Percentiles rank a stretch among this genome's conserved stretches.
Evolutionary conservation across 2,113 vertebrate species (phyloP).

Genomic region (Coracopsis vasa): DNA sequence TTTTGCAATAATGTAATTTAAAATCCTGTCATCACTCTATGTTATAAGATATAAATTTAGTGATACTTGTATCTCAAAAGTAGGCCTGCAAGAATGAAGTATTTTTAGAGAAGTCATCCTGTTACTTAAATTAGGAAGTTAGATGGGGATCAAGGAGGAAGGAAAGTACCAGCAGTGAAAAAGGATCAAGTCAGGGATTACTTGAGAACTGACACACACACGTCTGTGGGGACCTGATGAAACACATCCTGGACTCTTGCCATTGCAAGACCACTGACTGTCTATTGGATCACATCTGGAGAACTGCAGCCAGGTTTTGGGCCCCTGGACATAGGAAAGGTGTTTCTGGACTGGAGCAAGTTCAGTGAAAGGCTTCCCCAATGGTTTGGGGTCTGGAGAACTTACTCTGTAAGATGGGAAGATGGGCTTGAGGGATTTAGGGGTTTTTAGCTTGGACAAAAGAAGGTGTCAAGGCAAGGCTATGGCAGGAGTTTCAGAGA

Average conservation of each 20-base stretch:
- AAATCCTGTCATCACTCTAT: background rate
- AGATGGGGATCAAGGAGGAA: background rate
- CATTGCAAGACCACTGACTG: background rate
- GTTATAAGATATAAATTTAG: background rate
- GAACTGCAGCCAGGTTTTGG: background rate
- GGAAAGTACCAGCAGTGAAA: background rate
- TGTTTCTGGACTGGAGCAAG: background rate
- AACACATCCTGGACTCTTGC: background rate
- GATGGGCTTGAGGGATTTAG: background rate
- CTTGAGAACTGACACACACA: background rate
- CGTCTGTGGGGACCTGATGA: background rate
- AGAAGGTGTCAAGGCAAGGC: background rate
- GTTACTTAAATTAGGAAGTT: background rate
- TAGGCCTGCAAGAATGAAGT: background rate
- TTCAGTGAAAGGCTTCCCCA: accelerated
- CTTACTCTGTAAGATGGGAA: background rate
- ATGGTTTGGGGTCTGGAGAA: background rate
- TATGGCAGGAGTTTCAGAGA: accelerated
- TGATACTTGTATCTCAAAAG: background rate
- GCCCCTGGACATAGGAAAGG: background rate
- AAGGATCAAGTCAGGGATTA: background rate
- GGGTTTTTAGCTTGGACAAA: background rate
- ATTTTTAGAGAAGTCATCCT: background rate
- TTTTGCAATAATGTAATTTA: background rate
- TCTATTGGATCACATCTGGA: background rate